Base-by-base conservation (phyloP, 2,888 invertebrate genomes). In the Mesorhabditis sp. region DNA sequence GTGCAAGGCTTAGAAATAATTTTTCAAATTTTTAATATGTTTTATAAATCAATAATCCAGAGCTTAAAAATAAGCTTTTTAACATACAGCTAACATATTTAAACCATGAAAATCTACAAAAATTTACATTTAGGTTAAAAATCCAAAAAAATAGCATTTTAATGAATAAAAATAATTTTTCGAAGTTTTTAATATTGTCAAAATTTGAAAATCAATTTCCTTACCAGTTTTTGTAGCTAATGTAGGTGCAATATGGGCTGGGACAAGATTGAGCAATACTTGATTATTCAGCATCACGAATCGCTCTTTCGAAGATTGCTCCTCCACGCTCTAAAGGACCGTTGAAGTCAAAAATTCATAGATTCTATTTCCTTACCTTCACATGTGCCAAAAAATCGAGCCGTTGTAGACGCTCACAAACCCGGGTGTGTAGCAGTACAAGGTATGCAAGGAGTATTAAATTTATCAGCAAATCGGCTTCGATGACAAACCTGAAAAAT, bases 311-410 rank as follows among this genome's bases (percentile, higher is more conserved):
- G 71, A 69, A 6, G 73, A 61, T 3, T 74, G 67, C 43, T 78
- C 76, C 70, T 76, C 76, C 4, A 71, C 69, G n/a, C 73, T 69
- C 73, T 71, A 41, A 61, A 67, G 62, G 7, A 43, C 41, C 5
- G 43, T 41, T 62, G 4, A 44, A 28, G 6, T 7, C 69, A 64
- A 4, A 65, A 50, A 28, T 45, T 65, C 1, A 62, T 64, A 15
- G 69, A 69, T 50, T 69, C 67, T 72, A 50, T 13, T 50, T 50
- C n/a, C 44, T 15, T 65, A 76, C 81, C 72, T 81, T 83, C 6
- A 83, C 76, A 43, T 79, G 76, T 4, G 84, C 80, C 5, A 84
- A 71, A 66, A 79, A 85, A 69, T 84, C 84, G 6, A 83, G 71
- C 6, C 84, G 72, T 58, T 84, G 72, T 61, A 84, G 70, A 10